Evolutionary conservation across 2,888 invertebrate species (phyloP), one percentile per base, ranked within the genome.

Genomic region (Uropetala carovei): DNA sequence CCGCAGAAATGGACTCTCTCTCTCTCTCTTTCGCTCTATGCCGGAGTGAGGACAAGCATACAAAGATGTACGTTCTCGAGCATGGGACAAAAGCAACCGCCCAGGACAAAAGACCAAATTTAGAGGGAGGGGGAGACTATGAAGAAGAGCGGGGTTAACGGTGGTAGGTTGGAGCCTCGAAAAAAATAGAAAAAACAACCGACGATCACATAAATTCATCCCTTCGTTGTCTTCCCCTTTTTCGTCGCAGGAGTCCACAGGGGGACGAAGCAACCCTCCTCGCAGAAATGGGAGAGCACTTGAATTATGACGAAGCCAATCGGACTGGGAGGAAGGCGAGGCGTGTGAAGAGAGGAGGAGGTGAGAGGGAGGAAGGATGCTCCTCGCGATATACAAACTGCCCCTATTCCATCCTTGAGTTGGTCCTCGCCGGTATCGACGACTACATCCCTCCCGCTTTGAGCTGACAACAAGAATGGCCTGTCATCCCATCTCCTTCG

Each of bases 241-340:
- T 3, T 30, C 56, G 18, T 43, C 89, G n/a, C 68, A 89, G 89
- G 89, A 89, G 64, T 64, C 64, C 30, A 18, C 1, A 8, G 68
- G 60, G 43, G 30, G 11, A 43, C 64, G 64, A 43, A 10, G 18
- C 10, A 0, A 64, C 22, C 30, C 27, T 27, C 27, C n/a, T 59
- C 18, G 43, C n/a, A 64, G 89, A 89, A 43, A 43, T 11, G 89
- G 43, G 43, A 11, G 89, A 68, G 27, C 89, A 89, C 68, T 27
- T 64, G 56, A 89, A n/a, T 64, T 89, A 89, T 89, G 89, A 89
- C 64, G 89, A 89, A 68, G 89, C 89, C 64, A 89, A 43, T 56
- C 64, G 64, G 18, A n/a, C 18, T 2, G 89, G 89, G 30, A 60
- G 68, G 64, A 89, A 60, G 43, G 60, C 60, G 18, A 89, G 14